These are phyloP conservation scores for Octopus sinensis DNA, from an alignment of 1,140 invertebrate genomes.

Conservation along the genomic window DNA sequence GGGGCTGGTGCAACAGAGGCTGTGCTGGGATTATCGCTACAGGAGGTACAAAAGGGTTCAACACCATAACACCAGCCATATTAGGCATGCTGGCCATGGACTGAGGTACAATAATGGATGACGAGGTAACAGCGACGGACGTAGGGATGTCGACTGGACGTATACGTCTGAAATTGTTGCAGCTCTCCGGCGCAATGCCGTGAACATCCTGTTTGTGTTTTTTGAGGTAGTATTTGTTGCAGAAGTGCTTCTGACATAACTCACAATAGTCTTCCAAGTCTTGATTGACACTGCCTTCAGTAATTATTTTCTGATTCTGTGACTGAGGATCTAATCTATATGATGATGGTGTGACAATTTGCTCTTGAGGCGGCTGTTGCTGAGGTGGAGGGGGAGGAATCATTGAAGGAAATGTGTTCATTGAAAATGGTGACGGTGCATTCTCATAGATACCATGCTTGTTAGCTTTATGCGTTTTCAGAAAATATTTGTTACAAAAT, in stretches of 20 bases:
- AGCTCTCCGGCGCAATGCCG: conserved; percentile 55
- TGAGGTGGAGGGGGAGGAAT: conserved; percentile 4
- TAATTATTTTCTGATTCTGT: conserved; percentile 18
- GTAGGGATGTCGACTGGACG: conserved; percentile 30
- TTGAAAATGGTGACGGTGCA: conserved; percentile 41
- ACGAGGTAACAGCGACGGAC: conserved; percentile 44
- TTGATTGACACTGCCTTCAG: conserved; percentile 25
- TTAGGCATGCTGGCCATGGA: conserved; percentile 35
- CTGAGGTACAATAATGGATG: conserved; percentile 27
- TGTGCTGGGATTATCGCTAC: conserved; percentile 48
- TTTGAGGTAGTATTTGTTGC: conserved; percentile 63
- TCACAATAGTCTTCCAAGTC: conserved; percentile 57
- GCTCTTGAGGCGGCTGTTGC: neutral
- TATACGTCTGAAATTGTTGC: conserved; percentile 22
- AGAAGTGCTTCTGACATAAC: conserved; percentile 58
- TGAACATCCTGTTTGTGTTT: conserved; percentile 67
- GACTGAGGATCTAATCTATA: conserved; percentile 3
- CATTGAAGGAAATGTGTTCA: conserved; percentile 23
- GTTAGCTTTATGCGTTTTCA: conserved; percentile 97
- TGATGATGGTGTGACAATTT: conserved; percentile 15
- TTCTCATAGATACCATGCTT: conserved; percentile 87
- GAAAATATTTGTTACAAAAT: conserved; percentile 61
- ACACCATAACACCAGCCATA: conserved; percentile 52
- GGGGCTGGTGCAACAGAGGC: conserved; percentile 39
- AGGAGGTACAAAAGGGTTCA: conserved; percentile 55